Evolutionary conservation across 1,140 invertebrate species (phyloP), one percentile per base, ranked within the genome.

Genomic region (Cydia splendana): DNA sequence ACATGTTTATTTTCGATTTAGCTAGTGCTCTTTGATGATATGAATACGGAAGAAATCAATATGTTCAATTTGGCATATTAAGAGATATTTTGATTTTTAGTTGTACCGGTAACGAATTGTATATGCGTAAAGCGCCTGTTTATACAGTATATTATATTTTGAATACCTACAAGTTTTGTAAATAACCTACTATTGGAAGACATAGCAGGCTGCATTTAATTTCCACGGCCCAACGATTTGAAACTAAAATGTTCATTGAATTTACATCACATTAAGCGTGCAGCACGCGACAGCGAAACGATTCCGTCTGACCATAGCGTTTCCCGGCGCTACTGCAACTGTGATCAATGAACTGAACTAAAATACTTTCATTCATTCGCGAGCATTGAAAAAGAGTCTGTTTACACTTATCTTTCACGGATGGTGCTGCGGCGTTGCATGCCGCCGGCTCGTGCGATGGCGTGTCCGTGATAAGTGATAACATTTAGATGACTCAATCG

Each of bases 191-290:
- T 18, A 7, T 62, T 62, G 18, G 57, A 24, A 24, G 34, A 71
- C 18, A 38, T 10, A 71, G 67, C 34, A 15, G 34, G 34, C n/a
- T 20, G 34, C 38, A 2, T 38, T 38, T 38, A 71, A 71, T 71
- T 38, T 71, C 67, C 67, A 71, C 80, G 67, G 76, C 67, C 77
- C 77, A 69, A 67, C 77, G 77, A 79, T 81, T 82, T 78, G 78
- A 79, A 80, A 79, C 79, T 77, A 67, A 38, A 76, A 77, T 80
- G 80, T 38, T 81, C 81, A 85, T 74, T 85, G 84, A 83, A 79
- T 80, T 84, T 81, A 78, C 79, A 84, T 80, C 79, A 30, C 75
- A 73, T 78, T 83, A 78, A 78, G 78, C 79, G 79, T 48, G 75
- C 71, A 80, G 77, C 79, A 62, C 57, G 57, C 57, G 57, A 71